A percentile compares a stretch with the other conserved stretches of the same genome.
Conservation (phyloP, 2,113 vertebrate species). For the Penelope pileata region DNA sequence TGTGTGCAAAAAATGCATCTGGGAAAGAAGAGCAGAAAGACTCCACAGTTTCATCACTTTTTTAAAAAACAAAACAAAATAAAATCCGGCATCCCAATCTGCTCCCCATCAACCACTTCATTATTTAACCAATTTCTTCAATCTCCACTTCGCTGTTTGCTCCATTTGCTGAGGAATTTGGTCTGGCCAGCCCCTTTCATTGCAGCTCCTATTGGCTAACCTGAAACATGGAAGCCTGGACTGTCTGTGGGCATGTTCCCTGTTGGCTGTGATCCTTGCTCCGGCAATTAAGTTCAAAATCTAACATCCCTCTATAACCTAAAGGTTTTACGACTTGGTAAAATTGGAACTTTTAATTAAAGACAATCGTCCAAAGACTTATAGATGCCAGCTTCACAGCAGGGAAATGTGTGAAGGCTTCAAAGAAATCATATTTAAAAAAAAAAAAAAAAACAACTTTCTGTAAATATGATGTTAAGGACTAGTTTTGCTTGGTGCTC, state of each 20-base stretch:
- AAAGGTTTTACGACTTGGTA: background rate
- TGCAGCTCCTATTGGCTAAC: background rate
- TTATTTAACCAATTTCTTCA: background rate
- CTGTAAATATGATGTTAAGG: background rate
- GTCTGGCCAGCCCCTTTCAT: background rate
- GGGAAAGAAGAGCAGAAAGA: background rate
- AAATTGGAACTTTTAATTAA: background rate
- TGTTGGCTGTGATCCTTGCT: background rate
- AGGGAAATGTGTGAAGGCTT: background rate
- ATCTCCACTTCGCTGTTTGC: background rate
- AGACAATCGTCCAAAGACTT: background rate
- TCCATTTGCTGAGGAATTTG: background rate
- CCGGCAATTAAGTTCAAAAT: background rate
- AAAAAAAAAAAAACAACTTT: background rate
- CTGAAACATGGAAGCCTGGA: background rate
- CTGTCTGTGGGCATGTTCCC: background rate
- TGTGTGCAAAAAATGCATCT: background rate
- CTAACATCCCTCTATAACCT: background rate
- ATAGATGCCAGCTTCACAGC: background rate
- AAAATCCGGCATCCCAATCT: background rate
- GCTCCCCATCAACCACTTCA: background rate
- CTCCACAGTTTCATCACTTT: background rate
- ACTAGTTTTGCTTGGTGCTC: slow-evolving; percentile 33
- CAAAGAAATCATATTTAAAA: background rate
- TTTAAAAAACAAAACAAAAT: background rate